Evolutionary conservation across 2,797 vertebrate genomes (phyloP), one percentile per base, ranked within the genome.

Genomic region (Artibeus jamaicensis): DNA sequence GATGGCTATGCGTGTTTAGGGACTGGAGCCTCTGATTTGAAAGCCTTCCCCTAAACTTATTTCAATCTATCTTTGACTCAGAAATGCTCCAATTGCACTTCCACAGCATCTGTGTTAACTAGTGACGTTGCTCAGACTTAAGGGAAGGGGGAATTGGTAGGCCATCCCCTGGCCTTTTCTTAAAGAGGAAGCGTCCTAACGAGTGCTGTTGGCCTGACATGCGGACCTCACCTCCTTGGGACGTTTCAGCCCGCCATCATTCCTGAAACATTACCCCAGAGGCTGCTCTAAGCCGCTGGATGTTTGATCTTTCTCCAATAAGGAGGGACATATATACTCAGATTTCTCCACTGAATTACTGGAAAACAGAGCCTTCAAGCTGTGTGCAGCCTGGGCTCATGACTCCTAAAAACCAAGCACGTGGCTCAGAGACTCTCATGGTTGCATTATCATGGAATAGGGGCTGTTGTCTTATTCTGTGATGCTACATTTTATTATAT

Each of bases 61-160:
- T 86, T 67, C 29, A 42, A 8, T 46, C 65, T 74, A 0, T 55
- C 91, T 92, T 85, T 87, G 86, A 19, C 78, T 74, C 95, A 50
- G 73, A 96, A 93, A 71, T 4, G 19, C 46, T 89, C 83, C 0
- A 0, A n/a, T 67, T 37, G 42, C 34, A 26, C 90, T 68, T 95
- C 62, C 55, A 37, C 9, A 39, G 88, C 14, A 6, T 59, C 83
- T 77, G 14, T 22, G 46, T 76, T 94, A 88, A 96, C 89, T 89
- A 92, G 86, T 42, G 46, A 44, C 15, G 70, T 48, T 46, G 34
- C 79, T 83, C 74, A 86, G 81, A 59, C n/a, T 70, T 82, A 48
- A 95, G 65, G 46, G 92, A 92, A 95, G 81, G 78, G 16, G n/a
- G 94, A 79, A 92, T 81, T 83, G 67, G 87, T 24, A 70, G 79